A percentile compares a stretch with the other conserved stretches of the same genome.
Evolutionary conservation across 2,113 vertebrate species (phyloP).

Genomic region (Odocoileus hemionus): DNA sequence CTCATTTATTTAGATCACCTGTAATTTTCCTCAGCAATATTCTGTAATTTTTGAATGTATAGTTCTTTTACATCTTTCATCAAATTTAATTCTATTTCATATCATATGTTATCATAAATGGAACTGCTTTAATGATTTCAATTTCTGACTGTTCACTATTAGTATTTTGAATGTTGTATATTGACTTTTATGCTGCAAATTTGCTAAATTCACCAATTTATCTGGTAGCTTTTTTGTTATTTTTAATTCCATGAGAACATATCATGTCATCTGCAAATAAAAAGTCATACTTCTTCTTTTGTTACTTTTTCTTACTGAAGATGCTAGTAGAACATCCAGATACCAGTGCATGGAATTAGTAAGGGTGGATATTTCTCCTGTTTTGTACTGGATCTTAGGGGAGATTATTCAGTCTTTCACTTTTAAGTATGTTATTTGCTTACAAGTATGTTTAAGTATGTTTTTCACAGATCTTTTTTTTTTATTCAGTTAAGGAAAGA

Average conservation of each 20-base stretch:
- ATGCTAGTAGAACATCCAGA: not conserved
- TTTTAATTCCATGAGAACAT: not conserved
- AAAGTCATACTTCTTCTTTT: not conserved
- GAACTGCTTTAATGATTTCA: slow-evolving; percentile 1
- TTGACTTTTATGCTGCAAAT: not conserved
- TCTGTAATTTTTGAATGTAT: not conserved
- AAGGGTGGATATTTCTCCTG: not conserved
- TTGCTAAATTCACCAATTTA: not conserved
- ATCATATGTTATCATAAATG: not conserved
- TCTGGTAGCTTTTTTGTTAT: not conserved
- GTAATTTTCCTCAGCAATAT: not conserved
- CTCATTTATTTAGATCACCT: not conserved
- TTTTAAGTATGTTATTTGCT: not conserved
- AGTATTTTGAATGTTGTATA: not conserved
- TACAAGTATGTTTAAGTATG: not conserved
- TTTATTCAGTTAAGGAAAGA: not conserved
- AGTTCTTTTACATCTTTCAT: not conserved
- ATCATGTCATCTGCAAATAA: not conserved
- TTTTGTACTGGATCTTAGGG: not conserved
- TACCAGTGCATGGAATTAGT: not conserved
- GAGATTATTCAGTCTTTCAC: not conserved
- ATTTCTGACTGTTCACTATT: not conserved
- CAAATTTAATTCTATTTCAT: not conserved
- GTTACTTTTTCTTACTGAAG: not conserved
- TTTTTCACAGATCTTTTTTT: not conserved